Conservation (phyloP, 1,140 invertebrate species). For the Pristionchus pacificus region DNA sequence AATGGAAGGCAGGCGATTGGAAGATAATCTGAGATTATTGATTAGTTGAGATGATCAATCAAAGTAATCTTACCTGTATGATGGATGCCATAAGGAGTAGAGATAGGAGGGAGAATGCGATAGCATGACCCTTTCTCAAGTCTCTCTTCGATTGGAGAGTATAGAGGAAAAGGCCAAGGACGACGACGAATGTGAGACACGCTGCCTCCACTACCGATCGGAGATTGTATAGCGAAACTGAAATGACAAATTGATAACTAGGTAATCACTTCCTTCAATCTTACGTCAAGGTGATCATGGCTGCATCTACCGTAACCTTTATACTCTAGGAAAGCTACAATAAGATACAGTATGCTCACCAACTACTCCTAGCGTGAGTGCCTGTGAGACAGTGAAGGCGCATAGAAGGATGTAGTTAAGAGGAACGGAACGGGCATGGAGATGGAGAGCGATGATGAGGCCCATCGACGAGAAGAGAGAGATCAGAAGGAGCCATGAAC, state of each 20-base stretch:
- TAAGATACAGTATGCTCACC: slow-evolving; percentile 45
- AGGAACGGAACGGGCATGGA: slow-evolving; percentile 59
- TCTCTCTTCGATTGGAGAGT: slow-evolving; percentile 62
- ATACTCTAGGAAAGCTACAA: neutral
- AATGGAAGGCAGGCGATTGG: slow-evolving; percentile 58
- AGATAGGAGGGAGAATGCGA: slow-evolving; percentile 41
- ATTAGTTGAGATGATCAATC: slow-evolving; percentile 11
- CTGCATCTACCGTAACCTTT: no score
- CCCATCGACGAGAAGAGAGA: slow-evolving; percentile 59
- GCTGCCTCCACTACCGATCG: slow-evolving; percentile 60
- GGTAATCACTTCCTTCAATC: neutral
- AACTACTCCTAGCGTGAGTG: slow-evolving; percentile 59
- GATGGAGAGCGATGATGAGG: slow-evolving; percentile 59
- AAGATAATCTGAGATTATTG: slow-evolving; percentile 59
- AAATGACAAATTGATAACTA: slow-evolving; percentile 21
- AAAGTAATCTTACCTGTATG: slow-evolving; percentile 55
- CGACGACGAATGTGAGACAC: slow-evolving; percentile 59
- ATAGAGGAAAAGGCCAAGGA: slow-evolving; percentile 60
- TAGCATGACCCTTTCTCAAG: slow-evolving; percentile 58
- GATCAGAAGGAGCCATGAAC: slow-evolving; percentile 59
- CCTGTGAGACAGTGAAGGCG: slow-evolving; percentile 60
- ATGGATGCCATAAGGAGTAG: slow-evolving; percentile 49
- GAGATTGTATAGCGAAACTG: slow-evolving; percentile 61
- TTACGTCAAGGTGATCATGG: neutral
- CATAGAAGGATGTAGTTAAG: slow-evolving; percentile 61